Evolutionary conservation across 1,140 invertebrate species (phyloP).

Genomic region (Drosophila tropicalis): DNA sequence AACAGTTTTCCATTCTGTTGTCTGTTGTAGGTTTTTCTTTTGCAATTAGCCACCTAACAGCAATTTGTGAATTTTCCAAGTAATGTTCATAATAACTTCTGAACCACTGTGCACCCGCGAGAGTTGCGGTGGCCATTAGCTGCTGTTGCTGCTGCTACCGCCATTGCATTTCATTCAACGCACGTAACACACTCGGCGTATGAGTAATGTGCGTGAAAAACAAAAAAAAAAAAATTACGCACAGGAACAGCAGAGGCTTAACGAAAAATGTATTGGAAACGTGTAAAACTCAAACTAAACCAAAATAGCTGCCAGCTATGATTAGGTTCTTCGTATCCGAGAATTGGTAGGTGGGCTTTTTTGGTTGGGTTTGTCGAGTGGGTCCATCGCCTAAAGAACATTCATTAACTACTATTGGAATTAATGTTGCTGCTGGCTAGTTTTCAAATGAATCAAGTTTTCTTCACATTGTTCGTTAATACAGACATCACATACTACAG

Average conservation of each 20-base stretch:
- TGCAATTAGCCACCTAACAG: too few species aligned
- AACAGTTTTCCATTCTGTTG: too few species aligned
- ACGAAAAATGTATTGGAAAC: slow-evolving; percentile 22
- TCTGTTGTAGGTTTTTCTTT: too few species aligned
- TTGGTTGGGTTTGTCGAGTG: slow-evolving; percentile 1
- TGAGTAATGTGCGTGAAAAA: slow-evolving; percentile 41
- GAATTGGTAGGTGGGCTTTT: not conserved
- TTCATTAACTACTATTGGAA: not conserved
- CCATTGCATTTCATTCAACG: slow-evolving; percentile 41
- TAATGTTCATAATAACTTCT: too few species aligned
- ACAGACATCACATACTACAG: too few species aligned
- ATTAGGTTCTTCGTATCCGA: slow-evolving; percentile 28
- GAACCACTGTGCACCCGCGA: slow-evolving; percentile 15
- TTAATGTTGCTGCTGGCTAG: not conserved
- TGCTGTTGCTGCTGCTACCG: not conserved
- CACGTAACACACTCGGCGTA: slow-evolving; percentile 48
- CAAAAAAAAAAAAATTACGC: not conserved
- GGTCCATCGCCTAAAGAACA: not conserved
- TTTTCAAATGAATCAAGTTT: too few species aligned
- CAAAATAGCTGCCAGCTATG: slow-evolving; percentile 29
- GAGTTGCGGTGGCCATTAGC: slow-evolving; percentile 4
- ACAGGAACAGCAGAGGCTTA: not conserved
- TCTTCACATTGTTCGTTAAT: too few species aligned
- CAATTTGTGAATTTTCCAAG: too few species aligned
- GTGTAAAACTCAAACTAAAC: slow-evolving; percentile 22